Percentiles rank a stretch among this genome's conserved stretches.
These are phyloP conservation scores for Manis crassicaudata DNA, from an alignment of 2,797 vertebrate genomes.

Conservation along the genomic window DNA sequence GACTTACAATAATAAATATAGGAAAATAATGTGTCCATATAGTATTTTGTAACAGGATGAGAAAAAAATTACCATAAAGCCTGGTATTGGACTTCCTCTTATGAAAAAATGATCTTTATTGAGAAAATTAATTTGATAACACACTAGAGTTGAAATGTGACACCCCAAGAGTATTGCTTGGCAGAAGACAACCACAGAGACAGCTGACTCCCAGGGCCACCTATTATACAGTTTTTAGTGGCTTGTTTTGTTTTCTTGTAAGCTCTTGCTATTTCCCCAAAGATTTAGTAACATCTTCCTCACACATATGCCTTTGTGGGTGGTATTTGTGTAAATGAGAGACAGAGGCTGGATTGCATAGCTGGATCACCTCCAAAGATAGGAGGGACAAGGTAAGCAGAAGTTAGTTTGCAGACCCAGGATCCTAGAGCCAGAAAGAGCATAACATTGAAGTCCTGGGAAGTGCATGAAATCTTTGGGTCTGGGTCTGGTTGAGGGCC, in stretches of 20 bases:
- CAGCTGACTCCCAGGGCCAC: background rate
- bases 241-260: background rate
- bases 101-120: background rate
- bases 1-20: background rate
- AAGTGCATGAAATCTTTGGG: background rate
- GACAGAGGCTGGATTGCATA: background rate
- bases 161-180: background rate
- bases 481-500: background rate
- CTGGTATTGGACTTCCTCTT: background rate
- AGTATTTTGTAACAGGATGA: background rate
- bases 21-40: background rate
- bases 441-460: background rate
- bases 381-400: background rate
- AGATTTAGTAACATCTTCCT: background rate
- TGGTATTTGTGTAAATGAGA: constrained; percentile 34
- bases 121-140: background rate
- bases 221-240: background rate
- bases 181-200: background rate
- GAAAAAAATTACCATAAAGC: background rate
- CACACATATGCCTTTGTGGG: background rate
- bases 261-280: background rate
- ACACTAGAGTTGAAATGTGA: background rate
- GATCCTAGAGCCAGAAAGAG: background rate
- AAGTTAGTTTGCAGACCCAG: background rate
- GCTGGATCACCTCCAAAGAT: background rate